These are phyloP conservation scores for Trichopria drosophilae DNA, from an alignment of 2,888 invertebrate genomes.

Conservation along the genomic window DNA sequence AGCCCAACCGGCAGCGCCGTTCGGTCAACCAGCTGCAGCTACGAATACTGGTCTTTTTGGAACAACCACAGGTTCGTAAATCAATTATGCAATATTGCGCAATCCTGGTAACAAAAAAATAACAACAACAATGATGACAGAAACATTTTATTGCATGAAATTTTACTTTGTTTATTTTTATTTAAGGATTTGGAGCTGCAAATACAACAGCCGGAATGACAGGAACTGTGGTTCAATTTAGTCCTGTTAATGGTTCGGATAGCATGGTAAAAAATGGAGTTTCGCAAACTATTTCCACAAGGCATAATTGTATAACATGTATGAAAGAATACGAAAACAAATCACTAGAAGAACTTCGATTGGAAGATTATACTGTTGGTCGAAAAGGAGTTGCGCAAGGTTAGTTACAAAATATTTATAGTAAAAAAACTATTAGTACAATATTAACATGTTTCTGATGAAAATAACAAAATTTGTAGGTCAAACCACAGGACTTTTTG, in stretches of 20 bases:
- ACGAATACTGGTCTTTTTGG: slow-evolving; percentile 59
- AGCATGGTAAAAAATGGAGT: slow-evolving; percentile 87
- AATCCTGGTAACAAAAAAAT: no score
- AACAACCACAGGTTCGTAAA: slow-evolving; percentile 42
- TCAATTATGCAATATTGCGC: no score
- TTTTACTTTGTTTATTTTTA: no score
- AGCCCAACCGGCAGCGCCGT: slow-evolving; percentile 56
- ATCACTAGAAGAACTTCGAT: slow-evolving; percentile 89
- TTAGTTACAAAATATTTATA: slow-evolving; percentile 7
- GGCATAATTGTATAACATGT: slow-evolving; percentile 95
- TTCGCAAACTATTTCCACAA: slow-evolving; percentile 83
- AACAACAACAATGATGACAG: no score
- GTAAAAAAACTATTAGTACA: no score
- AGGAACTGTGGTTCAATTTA: slow-evolving; percentile 85
- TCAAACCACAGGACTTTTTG: slow-evolving; percentile 60
- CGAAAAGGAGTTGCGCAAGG: slow-evolving; percentile 75
- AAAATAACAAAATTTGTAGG: slow-evolving; percentile 46
- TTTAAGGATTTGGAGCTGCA: slow-evolving; percentile 47
- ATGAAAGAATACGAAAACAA: slow-evolving; percentile 98
- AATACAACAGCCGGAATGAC: slow-evolving; percentile 57
- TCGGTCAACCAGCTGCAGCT: slow-evolving; percentile 61
- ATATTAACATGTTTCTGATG: slow-evolving; percentile 69
- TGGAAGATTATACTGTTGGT: slow-evolving; percentile 90
- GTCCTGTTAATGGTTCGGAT: slow-evolving; percentile 84
- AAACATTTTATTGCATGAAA: no score